Conservation (phyloP, 2,888 invertebrate species). For the Chymomyza caudatula region DNA sequence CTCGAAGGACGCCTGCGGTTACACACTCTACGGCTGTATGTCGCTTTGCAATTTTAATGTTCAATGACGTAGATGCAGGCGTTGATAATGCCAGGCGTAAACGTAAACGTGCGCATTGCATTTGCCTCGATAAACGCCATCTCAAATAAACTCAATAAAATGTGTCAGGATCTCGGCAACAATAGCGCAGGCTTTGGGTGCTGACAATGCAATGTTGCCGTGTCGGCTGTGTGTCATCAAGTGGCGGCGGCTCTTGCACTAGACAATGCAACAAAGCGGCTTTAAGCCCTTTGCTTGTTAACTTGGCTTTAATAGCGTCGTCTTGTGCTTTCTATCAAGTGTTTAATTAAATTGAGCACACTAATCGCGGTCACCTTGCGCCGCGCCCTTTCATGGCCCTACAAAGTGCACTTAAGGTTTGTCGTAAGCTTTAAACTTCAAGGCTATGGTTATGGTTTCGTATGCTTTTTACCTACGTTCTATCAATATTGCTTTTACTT, state of each 20-base stretch:
- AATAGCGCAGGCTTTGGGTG: background rate
- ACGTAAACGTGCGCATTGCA: slow-evolving; percentile 40
- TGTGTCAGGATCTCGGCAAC: slow-evolving; percentile 3
- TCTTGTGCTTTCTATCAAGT: slow-evolving; percentile 27
- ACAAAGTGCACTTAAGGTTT: background rate
- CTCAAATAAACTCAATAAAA: slow-evolving; percentile 43
- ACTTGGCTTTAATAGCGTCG: background rate
- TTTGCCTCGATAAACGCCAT: slow-evolving; percentile 5
- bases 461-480: background rate
- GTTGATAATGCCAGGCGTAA: slow-evolving; percentile 49
- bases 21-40: slow-evolving; percentile 30
- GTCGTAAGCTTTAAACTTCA: slow-evolving; percentile 24
- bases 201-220: background rate
- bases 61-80: slow-evolving; percentile 59
- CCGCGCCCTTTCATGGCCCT: background rate
- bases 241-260: background rate
- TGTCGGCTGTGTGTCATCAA: background rate
- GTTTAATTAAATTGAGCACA: slow-evolving; percentile 59
- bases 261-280: slow-evolving; percentile 23
- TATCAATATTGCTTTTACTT: slow-evolving; percentile 58
- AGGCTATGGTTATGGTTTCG: slow-evolving; percentile 28
- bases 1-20: slow-evolving; percentile 32
- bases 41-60: slow-evolving; percentile 63
- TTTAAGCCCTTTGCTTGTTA: slow-evolving; percentile 19
- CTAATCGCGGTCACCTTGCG: background rate